These are phyloP conservation scores for Porites lobata DNA, from an alignment of 92 coral and sea anemone genomes.

Conservation along the genomic window DNA sequence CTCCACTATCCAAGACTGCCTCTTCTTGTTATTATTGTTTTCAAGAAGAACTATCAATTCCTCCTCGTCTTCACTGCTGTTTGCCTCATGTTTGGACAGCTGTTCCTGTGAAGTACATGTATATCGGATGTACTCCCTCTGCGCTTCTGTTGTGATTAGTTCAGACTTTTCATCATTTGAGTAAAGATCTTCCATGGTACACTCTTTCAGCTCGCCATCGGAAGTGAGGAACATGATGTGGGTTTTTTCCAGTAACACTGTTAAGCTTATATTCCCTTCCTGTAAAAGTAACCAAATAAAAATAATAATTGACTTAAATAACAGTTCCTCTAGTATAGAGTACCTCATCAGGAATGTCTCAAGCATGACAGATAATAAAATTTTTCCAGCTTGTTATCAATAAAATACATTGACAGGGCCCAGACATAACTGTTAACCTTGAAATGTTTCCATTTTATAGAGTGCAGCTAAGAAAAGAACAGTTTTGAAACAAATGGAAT, in stretches of 20 bases:
- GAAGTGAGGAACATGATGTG: conserved; percentile 91
- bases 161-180: conserved; percentile 63
- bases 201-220: conserved; percentile 89
- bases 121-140: conserved; percentile 91
- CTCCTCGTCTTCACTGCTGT: conserved; percentile 69
- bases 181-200: conserved; percentile 83
- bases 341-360: not conserved
- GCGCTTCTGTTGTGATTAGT: conserved; percentile 95
- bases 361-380: not conserved
- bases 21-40: conserved; percentile 76
- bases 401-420: no score
- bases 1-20: conserved; percentile 51
- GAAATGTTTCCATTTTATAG: no score
- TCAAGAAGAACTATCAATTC: conserved; percentile 55
- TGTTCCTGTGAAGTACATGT: conserved; percentile 76
- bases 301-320: not conserved
- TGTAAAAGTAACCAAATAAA: conserved; percentile 5
- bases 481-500: not conserved
- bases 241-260: conserved; percentile 87
- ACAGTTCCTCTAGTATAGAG: not conserved
- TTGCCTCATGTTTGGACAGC: conserved; percentile 67
- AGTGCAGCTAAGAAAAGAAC: no score
- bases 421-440: no score
- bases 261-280: conserved; percentile 80
- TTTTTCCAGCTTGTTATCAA: not conserved